Percentiles rank a stretch among this genome's conserved stretches.
phyloP scores from a whole-genome alignment of 1,140 invertebrate genomes.

The Papilio machaon region DNA sequence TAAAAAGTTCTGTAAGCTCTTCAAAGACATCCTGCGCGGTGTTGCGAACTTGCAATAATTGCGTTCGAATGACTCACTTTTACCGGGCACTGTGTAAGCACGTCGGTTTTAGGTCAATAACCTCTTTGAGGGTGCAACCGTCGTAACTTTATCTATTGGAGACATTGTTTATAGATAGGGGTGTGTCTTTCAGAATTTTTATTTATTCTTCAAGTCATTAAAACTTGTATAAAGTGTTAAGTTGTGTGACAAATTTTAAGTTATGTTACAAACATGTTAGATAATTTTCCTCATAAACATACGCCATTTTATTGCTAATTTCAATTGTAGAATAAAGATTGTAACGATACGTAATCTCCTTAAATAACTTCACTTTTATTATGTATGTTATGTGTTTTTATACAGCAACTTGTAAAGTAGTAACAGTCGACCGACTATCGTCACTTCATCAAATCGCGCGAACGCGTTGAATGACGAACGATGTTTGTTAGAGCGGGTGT shows the following conservation, averaged over 20 bases:
- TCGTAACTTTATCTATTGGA: conserved; percentile 22
- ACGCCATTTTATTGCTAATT: not conserved
- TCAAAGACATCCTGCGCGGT: conserved; percentile 43
- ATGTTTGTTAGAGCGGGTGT: conserved; percentile 27
- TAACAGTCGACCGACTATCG: not conserved
- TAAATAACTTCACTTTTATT: not conserved
- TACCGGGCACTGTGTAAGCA: conserved; percentile 49
- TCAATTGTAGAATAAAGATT: not conserved
- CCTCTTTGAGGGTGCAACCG: conserved; percentile 50
- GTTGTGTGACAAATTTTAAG: not conserved
- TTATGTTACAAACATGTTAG: not conserved
- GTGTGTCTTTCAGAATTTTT: conserved; percentile 8
- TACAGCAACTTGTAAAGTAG: not conserved
- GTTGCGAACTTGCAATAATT: conserved; percentile 55
- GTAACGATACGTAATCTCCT: not conserved
- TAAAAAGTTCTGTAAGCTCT: conserved; percentile 45
- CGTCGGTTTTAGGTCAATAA: conserved; percentile 57
- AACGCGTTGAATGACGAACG: conserved; percentile 26
- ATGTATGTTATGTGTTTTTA: not conserved
- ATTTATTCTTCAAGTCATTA: not conserved
- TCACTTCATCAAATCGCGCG: not conserved
- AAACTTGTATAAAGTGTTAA: not conserved
- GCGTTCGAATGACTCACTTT: conserved; percentile 56
- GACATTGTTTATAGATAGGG: conserved; percentile 30
- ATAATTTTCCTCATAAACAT: not conserved